Evolutionary conservation across 2,797 vertebrate genomes (phyloP).

Genomic region (Todus mexicanus): DNA sequence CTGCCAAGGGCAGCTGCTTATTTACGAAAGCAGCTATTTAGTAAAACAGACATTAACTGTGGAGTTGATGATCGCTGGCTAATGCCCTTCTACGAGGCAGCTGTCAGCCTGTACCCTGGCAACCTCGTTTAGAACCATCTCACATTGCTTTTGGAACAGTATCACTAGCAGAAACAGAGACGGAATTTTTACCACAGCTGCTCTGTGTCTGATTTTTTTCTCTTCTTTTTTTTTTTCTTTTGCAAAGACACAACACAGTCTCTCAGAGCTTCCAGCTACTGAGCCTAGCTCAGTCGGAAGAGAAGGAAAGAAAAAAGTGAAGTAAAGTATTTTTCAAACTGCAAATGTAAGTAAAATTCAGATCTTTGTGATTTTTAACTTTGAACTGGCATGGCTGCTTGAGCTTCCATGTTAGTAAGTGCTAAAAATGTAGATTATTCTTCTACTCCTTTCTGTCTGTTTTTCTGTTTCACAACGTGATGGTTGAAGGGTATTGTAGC

Average conservation of each 20-base stretch:
- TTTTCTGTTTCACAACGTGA: background rate
- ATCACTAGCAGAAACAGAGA: background rate
- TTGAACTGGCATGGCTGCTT: background rate
- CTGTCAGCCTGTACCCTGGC: background rate
- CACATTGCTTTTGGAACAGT: background rate
- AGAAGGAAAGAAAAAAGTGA: background rate
- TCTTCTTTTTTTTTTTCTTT: background rate
- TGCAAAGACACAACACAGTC: background rate
- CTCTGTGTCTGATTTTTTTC: background rate
- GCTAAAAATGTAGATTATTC: background rate
- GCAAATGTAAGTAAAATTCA: background rate
- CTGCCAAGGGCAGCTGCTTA: background rate
- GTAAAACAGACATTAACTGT: background rate
- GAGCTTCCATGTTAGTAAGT: background rate
- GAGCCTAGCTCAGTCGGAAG: background rate
- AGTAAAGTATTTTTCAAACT: background rate
- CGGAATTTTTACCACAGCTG: conserved; percentile 1
- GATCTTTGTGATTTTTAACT: background rate
- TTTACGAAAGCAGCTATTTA: background rate
- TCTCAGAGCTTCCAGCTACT: background rate
- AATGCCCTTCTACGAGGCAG: background rate
- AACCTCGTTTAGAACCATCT: background rate
- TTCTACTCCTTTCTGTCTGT: background rate
- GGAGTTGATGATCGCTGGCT: background rate
- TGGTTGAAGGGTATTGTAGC: background rate